phyloP scores from a whole-genome alignment of 2,113 vertebrate genomes.

The Gymnarchus niloticus region DNA sequence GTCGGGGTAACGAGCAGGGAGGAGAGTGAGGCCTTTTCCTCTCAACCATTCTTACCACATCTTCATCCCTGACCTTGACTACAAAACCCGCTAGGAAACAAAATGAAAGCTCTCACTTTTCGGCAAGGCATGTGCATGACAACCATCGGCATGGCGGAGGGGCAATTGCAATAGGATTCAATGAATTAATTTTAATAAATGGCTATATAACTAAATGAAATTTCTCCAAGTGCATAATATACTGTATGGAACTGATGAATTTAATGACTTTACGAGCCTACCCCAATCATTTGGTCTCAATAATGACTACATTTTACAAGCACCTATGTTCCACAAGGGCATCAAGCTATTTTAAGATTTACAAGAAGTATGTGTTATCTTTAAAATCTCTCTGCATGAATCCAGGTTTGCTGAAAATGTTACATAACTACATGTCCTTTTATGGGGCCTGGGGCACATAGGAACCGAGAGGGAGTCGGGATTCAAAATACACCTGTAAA shows the following conservation, averaged over 20 bases:
- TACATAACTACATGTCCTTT: neutral
- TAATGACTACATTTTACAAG: slow-evolving; percentile 15
- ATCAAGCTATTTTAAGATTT: neutral
- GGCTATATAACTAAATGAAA: slow-evolving; percentile 7
- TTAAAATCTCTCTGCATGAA: neutral
- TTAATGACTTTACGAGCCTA: neutral
- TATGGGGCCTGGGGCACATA: neutral
- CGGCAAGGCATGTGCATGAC: neutral
- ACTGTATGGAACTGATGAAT: slow-evolving; percentile 7
- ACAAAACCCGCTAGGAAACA: neutral
- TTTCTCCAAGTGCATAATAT: neutral
- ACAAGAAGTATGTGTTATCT: neutral
- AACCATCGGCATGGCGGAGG: neutral
- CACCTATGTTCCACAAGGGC: neutral
- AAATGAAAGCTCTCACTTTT: neutral
- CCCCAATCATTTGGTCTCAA: neutral
- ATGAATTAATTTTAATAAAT: slow-evolving; percentile 4
- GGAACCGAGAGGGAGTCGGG: neutral
- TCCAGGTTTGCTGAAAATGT: slow-evolving; percentile 10
- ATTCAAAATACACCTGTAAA: neutral
- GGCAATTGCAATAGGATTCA: neutral
- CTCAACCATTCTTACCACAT: neutral
- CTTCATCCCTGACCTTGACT: neutral
- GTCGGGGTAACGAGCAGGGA: slow-evolving; percentile 5
- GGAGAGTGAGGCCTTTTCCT: neutral